Percentiles rank a stretch among this genome's conserved stretches.
Conservation (phyloP, 1,140 invertebrate species). For the Pseudomyrmex sp. region DNA sequence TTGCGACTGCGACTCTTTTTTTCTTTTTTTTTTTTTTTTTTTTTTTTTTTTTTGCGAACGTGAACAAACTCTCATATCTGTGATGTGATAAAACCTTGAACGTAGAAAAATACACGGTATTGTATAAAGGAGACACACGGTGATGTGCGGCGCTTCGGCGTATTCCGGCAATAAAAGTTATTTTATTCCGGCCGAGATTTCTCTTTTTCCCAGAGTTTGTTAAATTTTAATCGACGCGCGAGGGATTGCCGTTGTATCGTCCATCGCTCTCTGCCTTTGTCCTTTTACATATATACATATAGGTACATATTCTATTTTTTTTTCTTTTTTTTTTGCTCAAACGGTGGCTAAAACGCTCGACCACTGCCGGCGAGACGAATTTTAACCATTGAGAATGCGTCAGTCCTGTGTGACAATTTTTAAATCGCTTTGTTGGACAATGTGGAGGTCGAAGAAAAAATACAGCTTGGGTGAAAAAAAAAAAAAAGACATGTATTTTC, state of each 20-base stretch:
- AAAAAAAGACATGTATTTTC: neutral
- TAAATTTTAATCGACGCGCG: slow-evolving; percentile 55
- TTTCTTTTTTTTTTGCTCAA: neutral
- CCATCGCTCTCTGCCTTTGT: neutral
- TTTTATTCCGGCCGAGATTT: slow-evolving; percentile 29
- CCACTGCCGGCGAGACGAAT: slow-evolving; percentile 26
- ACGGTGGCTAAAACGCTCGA: neutral
- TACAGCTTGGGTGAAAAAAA: slow-evolving; percentile 8
- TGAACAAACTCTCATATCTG: slow-evolving; percentile 10
- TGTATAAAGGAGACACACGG: neutral
- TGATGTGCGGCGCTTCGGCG: neutral
- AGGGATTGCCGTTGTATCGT: slow-evolving; percentile 9
- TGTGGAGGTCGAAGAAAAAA: slow-evolving; percentile 24
- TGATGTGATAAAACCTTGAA: slow-evolving; percentile 18
- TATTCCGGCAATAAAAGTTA: slow-evolving; percentile 8
- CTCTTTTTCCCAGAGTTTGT: slow-evolving; percentile 46
- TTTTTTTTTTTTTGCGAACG: slow-evolving; percentile 14
- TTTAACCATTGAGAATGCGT: slow-evolving; percentile 1
- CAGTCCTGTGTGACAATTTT: slow-evolving; percentile 43
- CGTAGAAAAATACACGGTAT: slow-evolving; percentile 33
- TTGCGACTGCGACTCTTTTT: neutral
- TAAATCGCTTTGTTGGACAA: slow-evolving; percentile 24
- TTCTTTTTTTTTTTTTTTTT: slow-evolving; percentile 24
- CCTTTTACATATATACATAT: too few species aligned
- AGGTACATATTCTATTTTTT: too few species aligned